A percentile compares a stretch with the other conserved stretches of the same genome.
Evolutionary conservation across 2,797 vertebrate species (phyloP).

Genomic region (Pogoniulus pusillus): DNA sequence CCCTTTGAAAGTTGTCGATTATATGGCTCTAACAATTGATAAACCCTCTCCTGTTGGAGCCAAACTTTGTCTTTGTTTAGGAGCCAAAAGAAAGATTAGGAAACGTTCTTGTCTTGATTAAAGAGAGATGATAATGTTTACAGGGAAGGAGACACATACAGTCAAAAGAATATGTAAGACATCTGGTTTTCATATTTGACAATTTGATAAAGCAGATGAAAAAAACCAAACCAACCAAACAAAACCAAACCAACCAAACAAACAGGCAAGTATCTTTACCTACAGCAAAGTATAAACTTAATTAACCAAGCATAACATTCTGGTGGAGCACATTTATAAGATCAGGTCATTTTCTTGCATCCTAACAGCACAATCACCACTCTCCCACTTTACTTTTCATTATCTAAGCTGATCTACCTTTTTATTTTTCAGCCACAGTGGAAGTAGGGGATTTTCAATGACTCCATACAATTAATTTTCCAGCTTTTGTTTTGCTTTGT

Average conservation of each 20-base stretch:
- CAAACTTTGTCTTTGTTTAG: conserved; percentile 21
- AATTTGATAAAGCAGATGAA: background rate
- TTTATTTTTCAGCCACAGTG: background rate
- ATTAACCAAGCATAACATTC: background rate
- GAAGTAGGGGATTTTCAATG: background rate
- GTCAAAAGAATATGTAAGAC: background rate
- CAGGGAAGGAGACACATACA: background rate
- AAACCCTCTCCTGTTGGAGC: background rate
- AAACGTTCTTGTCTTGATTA: background rate
- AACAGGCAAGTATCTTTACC: background rate
- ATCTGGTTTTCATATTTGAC: conserved; percentile 17
- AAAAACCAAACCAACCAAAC: background rate
- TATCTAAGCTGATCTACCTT: background rate
- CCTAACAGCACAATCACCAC: no score
- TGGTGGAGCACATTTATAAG: background rate
- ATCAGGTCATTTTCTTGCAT: background rate
- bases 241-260: background rate
- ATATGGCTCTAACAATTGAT: background rate
- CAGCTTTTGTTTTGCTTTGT: background rate
- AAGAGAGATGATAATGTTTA: background rate
- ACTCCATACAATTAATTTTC: background rate
- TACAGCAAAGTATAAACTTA: background rate
- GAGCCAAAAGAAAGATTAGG: conserved; percentile 15
- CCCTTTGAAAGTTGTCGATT: conserved; percentile 32
- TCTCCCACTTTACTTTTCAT: background rate